Evolutionary conservation across 2,888 invertebrate species (phyloP), one percentile per base, ranked within the genome.

Genomic region (Megalurothrips usitatus): DNA sequence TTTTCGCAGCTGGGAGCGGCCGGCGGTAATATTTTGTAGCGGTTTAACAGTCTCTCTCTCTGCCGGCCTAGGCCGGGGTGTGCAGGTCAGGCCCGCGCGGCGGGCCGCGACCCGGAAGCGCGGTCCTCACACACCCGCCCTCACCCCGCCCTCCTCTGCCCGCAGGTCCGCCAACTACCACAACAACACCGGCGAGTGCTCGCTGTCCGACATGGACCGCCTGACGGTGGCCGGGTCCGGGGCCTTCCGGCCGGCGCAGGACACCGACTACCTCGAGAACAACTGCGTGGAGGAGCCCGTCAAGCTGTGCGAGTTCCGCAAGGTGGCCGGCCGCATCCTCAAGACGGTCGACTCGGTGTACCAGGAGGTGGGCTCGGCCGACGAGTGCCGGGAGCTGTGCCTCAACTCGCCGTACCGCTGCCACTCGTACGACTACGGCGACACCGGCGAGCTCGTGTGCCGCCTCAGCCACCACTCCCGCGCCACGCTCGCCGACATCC

Each of bases 281-380:
- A 95, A 96, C 87, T 96, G 96, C 87, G 95, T 96, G 58, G 96
- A 96, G 85, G 96, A 97, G 86, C 96, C 96, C n/a, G 95, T 95
- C 80, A 96, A 96, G 87, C 89, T 97, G 83, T 97, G 97, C 88
- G 96, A 97, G 88, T 97, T 97, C 89, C 96, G 96, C 88, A 94
- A 95, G 86, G 91, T 95, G 87, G 91, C 91, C 78, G 96, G 96
- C 19, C 93, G 95, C 85, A 96, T 97, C 84, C 88, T 97, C 84
- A 97, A 97, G 88, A 97, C 97, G 0, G 97, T 97, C 79, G 97
- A 97, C 86, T 96, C 96, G 3, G 96, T 97, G 43, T 96, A 95
- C 86, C 95, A 96, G 89, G 95, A 96, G 85, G 94, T 96, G 80
- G 93, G 93, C n/a, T 94, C 94, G 34, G 90, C 94, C 82, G 96